Conservation (phyloP, 2,888 invertebrate species). For the Zootermopsis nevadensis region DNA sequence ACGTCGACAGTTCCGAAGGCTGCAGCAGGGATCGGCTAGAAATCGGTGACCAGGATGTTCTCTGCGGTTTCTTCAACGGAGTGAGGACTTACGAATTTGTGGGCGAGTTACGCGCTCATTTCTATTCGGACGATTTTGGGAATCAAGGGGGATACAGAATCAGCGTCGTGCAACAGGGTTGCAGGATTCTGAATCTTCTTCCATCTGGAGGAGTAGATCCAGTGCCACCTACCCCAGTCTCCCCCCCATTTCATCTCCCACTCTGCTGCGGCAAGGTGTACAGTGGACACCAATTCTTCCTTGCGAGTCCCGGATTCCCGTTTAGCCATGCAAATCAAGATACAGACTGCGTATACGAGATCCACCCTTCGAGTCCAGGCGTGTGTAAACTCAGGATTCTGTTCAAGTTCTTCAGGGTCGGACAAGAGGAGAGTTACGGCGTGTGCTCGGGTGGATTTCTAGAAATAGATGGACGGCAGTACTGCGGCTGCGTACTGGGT, state of each 20-base stretch:
- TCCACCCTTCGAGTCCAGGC: constrained; percentile 64
- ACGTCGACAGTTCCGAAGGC: constrained; percentile 64
- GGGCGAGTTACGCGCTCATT: constrained; percentile 65
- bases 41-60: constrained; percentile 63
- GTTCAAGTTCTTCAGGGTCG: constrained; percentile 69
- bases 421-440: constrained; percentile 58
- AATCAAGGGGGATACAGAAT: constrained; percentile 64
- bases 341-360: constrained; percentile 66
- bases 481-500: constrained; percentile 70
- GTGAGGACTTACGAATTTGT: constrained; percentile 64
- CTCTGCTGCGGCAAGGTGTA: constrained; percentile 36
- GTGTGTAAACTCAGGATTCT: constrained; percentile 68
- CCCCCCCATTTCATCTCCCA: background rate
- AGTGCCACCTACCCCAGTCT: background rate
- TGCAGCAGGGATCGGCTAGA: constrained; percentile 67
- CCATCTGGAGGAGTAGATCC: background rate
- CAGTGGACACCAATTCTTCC: constrained; percentile 42
- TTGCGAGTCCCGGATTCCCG: constrained; percentile 71
- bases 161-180: background rate
- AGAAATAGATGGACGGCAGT: constrained; percentile 68
- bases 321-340: constrained; percentile 59
- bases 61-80: constrained; percentile 67
- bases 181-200: background rate
- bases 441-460: constrained; percentile 67
- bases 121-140: constrained; percentile 61